Evolutionary conservation across 2,888 invertebrate genomes (phyloP), one percentile per base, ranked within the genome.

Genomic region (Apamea epomidion): DNA sequence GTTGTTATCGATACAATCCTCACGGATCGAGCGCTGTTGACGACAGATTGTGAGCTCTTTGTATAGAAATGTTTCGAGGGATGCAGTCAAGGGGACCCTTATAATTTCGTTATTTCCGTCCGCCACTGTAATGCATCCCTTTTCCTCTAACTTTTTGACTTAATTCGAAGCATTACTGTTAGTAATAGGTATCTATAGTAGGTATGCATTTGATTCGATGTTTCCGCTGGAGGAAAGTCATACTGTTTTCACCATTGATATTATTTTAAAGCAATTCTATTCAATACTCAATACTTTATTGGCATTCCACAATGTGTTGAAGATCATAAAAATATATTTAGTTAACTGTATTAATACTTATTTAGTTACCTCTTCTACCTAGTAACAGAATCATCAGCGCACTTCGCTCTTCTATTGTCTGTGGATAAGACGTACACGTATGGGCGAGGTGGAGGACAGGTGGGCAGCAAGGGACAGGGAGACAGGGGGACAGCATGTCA

Each of bases 1-100:
- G 76, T 76, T 60, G 75, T 68, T 72, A 89, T 70, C 80, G 82
- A 89, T 76, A 82, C 70, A 48, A 51, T 77, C 73, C 64, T 25
- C 76, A 68, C 18, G n/a, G 69, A 71, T 54, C 76, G 6, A 51
- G 25, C 54, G 37, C 58, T 80, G 80, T 60, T 73, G 54, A 42
- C 76, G 80, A 71, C 82, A 76, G 74, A 67, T 70, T 80, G 65
- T 74, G 74, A 76, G 72, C 67, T 79, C 74, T 75, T 71, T 37
- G 37, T 37, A 65, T 6, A 37, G 48, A 64, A 32, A 68, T 58
- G 72, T 74, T 60, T 48, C 51, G 32, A 71, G 75, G 54, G 72
- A 60, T 51, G 29, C 29, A 60, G 51, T 64, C 37, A 70, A 73
- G 58, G 18, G 16, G 67, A 72, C 77, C 78, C 82, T 67, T 78